Conservation (phyloP, 2,888 invertebrate genomes). For the Netelia fuscicornis region DNA sequence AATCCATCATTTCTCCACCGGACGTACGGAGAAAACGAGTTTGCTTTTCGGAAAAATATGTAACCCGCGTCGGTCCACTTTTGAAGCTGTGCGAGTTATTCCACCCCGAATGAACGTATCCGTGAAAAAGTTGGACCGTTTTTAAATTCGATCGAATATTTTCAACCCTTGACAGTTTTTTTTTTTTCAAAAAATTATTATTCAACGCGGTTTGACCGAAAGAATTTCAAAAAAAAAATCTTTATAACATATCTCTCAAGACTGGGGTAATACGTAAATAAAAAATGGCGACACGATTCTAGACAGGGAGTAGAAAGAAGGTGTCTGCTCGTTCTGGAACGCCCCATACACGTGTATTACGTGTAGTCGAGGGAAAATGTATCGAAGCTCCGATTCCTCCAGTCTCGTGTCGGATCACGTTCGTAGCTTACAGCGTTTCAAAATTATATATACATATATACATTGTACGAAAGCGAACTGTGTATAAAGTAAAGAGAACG, state of each 20-base stretch:
- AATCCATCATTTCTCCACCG: constrained; percentile 47
- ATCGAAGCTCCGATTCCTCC: constrained; percentile 37
- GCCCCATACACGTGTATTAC: neutral
- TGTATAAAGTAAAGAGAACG: constrained; percentile 34
- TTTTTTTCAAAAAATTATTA: too few relatives aligned
- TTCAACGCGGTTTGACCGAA: too few relatives aligned
- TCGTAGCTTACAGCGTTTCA: constrained; percentile 71
- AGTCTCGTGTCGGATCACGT: constrained; percentile 73
- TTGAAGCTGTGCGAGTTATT: constrained; percentile 10
- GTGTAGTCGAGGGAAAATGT: constrained; percentile 33
- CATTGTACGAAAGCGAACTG: neutral
- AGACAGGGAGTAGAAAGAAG: too few relatives aligned
- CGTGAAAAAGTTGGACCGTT: too few relatives aligned
- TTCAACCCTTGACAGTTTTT: too few relatives aligned
- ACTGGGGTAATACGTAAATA: too few relatives aligned
- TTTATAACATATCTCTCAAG: too few relatives aligned
- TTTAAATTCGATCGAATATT: too few relatives aligned
- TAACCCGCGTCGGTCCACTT: constrained; percentile 38
- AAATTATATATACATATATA: constrained; percentile 49
- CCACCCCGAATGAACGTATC: too few relatives aligned
- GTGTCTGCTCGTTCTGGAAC: too few relatives aligned
- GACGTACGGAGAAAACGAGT: constrained; percentile 38
- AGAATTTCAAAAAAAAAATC: too few relatives aligned
- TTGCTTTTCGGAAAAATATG: constrained; percentile 42
- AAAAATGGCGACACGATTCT: too few relatives aligned